Evolutionary conservation across 2,888 invertebrate genomes (phyloP), one percentile per base, ranked within the genome.

Genomic region (Rhamphomyia laevipes): DNA sequence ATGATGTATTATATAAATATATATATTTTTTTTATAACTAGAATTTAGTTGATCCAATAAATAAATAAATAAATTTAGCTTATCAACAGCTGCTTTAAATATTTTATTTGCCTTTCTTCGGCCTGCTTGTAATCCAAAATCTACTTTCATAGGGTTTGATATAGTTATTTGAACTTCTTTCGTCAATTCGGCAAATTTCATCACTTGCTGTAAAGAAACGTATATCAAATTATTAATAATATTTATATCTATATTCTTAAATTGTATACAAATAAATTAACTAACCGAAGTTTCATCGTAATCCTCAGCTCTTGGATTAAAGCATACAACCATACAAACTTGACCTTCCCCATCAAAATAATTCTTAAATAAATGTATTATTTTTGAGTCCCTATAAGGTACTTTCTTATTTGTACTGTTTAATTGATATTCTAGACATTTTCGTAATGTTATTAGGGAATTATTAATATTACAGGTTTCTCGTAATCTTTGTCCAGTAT

Each of bases 261-360:
- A 35, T 35, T 5, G 3, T 5, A 35, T 15, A 15, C 7, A 45
- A 45, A 37, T 17, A n/a, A 17, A 33, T 30, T 47, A 33, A 68
- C 75, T 67, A 68, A 86, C 86, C 64, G 93, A 70, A 50, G 91
- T 96, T 67, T 99, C 97, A 67, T 97, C 95, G 61, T 87, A 95
- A 64, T 99, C 96, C 49, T 86, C 86, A 3, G 82, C 78, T 48
- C 86, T 78, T 0, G 97, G 97, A 73, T 97, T 99, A 6, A 93
- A 82, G 66, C 99, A 99, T 7, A 99, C 90, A 53, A 99, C 78
- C 96, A 99, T 97, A 50, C 87, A 77, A 0, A 99, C 92, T 61
- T 86, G 86, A 0, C 97, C 96, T 66, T 94, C 89, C 0, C 96
- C 95, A 66, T 99, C 97, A 66, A 99, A 97, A 72, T 87, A 99